Base-by-base conservation (phyloP, 35 echinoderm and acorn worm genomes). In the Chiridota heheva region DNA sequence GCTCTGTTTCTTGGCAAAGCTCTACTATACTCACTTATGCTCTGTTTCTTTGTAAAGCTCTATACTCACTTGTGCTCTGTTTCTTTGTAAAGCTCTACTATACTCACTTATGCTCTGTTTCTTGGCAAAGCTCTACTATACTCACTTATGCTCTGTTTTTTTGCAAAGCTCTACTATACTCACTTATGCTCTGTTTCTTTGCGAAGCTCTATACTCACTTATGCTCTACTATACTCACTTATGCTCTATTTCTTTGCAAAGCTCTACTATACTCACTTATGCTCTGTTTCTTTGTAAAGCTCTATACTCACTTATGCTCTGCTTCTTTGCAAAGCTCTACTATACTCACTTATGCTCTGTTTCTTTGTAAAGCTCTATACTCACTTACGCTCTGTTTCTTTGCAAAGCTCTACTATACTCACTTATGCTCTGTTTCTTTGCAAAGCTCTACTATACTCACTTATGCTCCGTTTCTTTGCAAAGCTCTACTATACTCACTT, bases 351-450 rank as follows among this genome's bases (percentile, higher is more conserved):
- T 15, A 89, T 63, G 37, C 68, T 86, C 82, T 86, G 87, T 72
- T 96, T 96, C 92, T 96, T 96, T 33, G 87, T 83, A 0, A 96
- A 70, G 2, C 40, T 44, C 42, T 96, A n/a, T n/a, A n/a, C n/a
- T n/a, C n/a, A n/a, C n/a, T n/a, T n/a, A n/a, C n/a, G n/a, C n/a
- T n/a, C n/a, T n/a, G n/a, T n/a, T n/a, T n/a, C n/a, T n/a, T 13
- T 31, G 49, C 18, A 27, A 40, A 71, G 28, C 36, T 35, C 28
- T 3, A 4, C 22, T 24, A 1, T 44, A 88, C 91, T 89, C 75
- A 95, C 91, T 80, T 15, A 89, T 63, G 37, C 68, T 86, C 82
- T 86, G 87, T 72, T 96, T 96, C 92, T 96, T 96, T 33, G 87
- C 87, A 0, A 96, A 70, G 2, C 40, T 44, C 42, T 96, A n/a